These are phyloP conservation scores for Philaethria dido DNA, from an alignment of 2,888 invertebrate species.

Conservation along the genomic window DNA sequence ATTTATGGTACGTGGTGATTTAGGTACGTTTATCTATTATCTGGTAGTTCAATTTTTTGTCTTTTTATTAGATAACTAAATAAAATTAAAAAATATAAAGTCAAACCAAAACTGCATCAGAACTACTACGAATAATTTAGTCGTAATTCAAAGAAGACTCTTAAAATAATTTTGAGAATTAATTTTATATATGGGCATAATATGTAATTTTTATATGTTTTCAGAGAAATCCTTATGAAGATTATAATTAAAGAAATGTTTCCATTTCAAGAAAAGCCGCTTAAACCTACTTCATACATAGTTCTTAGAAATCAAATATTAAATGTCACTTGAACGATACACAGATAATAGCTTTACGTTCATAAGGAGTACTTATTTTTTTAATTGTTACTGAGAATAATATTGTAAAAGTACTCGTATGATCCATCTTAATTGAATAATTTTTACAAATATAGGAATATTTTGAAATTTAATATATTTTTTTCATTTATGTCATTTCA, in stretches of 20 bases:
- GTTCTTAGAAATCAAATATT: slow-evolving; percentile 15
- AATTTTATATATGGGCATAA: neutral
- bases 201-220: neutral
- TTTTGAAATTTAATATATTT: too few species aligned
- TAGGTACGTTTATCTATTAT: too few species aligned
- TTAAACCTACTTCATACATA: slow-evolving; percentile 9
- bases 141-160: neutral
- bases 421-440: too few species aligned
- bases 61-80: too few species aligned
- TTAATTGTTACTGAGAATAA: neutral
- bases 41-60: too few species aligned
- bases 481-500: too few species aligned
- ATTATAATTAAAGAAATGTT: neutral
- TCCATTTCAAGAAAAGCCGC: neutral
- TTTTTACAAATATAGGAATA: too few species aligned
- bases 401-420: too few species aligned
- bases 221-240: neutral
- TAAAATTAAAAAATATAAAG: too few species aligned
- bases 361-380: neutral
- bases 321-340: neutral
- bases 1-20: too few species aligned
- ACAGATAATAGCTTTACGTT: neutral
- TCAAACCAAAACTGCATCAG: too few species aligned
- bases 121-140: neutral
- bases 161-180: neutral